Base-by-base conservation (phyloP, 2,797 vertebrate species). In the Gymnocypris eckloni region DNA sequence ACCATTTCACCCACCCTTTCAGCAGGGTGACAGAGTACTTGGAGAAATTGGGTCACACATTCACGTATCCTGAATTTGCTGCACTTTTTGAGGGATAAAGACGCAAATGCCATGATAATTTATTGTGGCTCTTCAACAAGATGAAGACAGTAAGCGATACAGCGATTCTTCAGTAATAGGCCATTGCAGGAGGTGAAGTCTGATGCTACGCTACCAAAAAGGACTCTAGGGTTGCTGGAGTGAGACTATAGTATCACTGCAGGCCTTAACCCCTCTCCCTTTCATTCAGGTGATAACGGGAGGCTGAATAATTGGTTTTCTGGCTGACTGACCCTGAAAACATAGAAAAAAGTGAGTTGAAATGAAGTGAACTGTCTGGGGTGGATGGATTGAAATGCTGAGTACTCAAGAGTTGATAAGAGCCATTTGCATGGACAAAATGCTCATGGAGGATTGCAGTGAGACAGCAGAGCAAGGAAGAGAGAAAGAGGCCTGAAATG, bases 291-390 rank as follows among this genome's bases (percentile, higher is more conserved):
- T 90, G 91, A 91, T 86, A 87, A 88, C 89, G 72, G 91, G 84
- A 76, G 69, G 75, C 41, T 39, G 83, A 87, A 81, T 93, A 92
- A 93, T 93, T 92, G 92, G 88, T 87, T 86, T 92, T 93, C 91
- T 92, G 90, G 91, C 85, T 91, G 90, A 88, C 86, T 93, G 92
- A 94, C 92, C 92, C 88, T 92, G 90, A 93, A 91, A 86, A 86
- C 89, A 89, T 87, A 89, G 73, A 78, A 91, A 92, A 76, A 75
- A 90, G 86, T 61, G 39, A 71, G 81, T 37, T 87, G 82, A 87
- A 90, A 89, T 87, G 87, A 86, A 87, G 84, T 82, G 71, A 85
- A 88, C 82, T 81, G 84, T 86, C 87, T 80, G 71, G 87, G 73
- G 79, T 83, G 81, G 81, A 69, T 61, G 89, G 81, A 87, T 80